A percentile compares a stretch with the other conserved stretches of the same genome.
These are phyloP conservation scores for Lymantria dispar DNA, from an alignment of 2,888 invertebrate genomes.

Conservation along the genomic window DNA sequence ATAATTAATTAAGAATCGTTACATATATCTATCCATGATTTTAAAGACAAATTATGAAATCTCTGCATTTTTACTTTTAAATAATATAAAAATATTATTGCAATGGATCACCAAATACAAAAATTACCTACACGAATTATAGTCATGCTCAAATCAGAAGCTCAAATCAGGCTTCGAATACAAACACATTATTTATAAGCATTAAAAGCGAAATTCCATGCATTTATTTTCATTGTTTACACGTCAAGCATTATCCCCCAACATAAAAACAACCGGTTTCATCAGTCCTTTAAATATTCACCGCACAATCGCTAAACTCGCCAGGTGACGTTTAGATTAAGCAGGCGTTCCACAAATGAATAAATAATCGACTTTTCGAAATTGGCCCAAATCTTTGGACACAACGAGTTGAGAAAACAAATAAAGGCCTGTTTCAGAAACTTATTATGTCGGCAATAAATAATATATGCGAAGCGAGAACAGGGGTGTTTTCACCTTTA, in stretches of 20 bases:
- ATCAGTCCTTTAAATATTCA: constrained; percentile 42
- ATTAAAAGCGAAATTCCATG: not conserved
- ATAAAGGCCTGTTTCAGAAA: constrained; percentile 58
- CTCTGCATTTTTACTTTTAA: no score
- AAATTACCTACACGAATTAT: no score
- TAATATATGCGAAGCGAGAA: constrained; percentile 61
- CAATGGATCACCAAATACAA: no score
- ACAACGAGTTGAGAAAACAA: constrained; percentile 77
- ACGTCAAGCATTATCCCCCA: not conserved
- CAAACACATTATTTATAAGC: not conserved
- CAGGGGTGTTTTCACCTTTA: not conserved
- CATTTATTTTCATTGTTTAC: not conserved
- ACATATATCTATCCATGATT: no score
- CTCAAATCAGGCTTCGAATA: not conserved
- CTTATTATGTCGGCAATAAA: constrained; percentile 75
- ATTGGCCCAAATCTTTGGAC: constrained; percentile 65
- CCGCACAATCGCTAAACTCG: constrained; percentile 29
- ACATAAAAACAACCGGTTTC: constrained; percentile 11
- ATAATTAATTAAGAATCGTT: no score
- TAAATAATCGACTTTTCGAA: constrained; percentile 74
- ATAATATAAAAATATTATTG: no score
- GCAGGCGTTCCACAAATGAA: constrained; percentile 57
- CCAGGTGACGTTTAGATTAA: constrained; percentile 36
- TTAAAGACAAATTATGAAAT: no score
- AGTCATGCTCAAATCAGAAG: not conserved